These are phyloP conservation scores for Lumbricus terrestris DNA, from an alignment of 2,888 invertebrate genomes.

Conservation along the genomic window DNA sequence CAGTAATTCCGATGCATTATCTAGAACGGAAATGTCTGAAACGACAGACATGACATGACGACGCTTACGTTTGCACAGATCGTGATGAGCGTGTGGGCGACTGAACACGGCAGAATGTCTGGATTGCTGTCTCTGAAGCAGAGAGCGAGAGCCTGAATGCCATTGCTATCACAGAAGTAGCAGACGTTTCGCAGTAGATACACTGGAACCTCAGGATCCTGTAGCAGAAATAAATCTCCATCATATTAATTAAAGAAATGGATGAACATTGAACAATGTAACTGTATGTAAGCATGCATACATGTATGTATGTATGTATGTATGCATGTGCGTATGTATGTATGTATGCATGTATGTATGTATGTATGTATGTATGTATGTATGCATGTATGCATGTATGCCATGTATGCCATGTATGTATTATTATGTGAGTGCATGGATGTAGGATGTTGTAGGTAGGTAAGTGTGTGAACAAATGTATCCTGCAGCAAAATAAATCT, in stretches of 20 bases:
- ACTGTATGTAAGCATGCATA: no score
- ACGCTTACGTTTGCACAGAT: slow-evolving; percentile 75
- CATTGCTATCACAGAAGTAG: slow-evolving; percentile 86
- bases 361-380: no score
- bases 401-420: no score
- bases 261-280: no score
- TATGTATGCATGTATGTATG: no score
- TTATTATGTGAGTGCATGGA: no score
- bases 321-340: no score
- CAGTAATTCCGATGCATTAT: background rate
- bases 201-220: slow-evolving; percentile 87
- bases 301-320: no score
- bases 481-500: no score
- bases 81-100: slow-evolving; percentile 87
- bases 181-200: slow-evolving; percentile 88
- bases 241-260: background rate
- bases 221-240: slow-evolving; percentile 50
- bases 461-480: no score
- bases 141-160: slow-evolving; percentile 80
- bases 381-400: no score
- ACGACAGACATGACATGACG: background rate
- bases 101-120: slow-evolving; percentile 75
- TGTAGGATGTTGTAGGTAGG: no score
- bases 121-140: slow-evolving; percentile 79
- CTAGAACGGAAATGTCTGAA: background rate